Percentiles rank a stretch among this genome's conserved stretches.
These are phyloP conservation scores for Marcusenius ussheri DNA, from an alignment of 2,113 vertebrate genomes.

Conservation along the genomic window DNA sequence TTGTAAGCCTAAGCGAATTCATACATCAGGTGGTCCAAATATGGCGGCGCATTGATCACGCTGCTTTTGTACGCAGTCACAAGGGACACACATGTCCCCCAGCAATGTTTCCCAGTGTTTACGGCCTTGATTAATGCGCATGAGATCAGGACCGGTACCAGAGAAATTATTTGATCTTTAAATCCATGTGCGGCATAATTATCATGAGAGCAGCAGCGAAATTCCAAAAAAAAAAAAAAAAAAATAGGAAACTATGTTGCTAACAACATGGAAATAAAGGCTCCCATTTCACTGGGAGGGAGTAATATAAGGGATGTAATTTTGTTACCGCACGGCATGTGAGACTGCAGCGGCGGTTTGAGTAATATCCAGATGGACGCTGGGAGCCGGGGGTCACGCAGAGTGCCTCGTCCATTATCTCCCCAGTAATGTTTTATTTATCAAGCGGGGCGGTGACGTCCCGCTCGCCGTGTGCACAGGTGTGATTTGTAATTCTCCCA, in stretches of 20 bases:
- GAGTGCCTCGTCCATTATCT: constrained; percentile 41
- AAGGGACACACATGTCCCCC: constrained; percentile 29
- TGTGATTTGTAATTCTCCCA: constrained; percentile 35
- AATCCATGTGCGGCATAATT: neutral
- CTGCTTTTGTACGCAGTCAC: constrained; percentile 37
- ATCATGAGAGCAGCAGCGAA: neutral
- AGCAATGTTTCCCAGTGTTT: neutral
- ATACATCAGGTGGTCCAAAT: constrained; percentile 52
- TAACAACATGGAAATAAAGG: constrained; percentile 7
- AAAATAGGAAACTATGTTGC: constrained; percentile 7
- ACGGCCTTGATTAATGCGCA: neutral
- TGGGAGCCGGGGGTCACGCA: constrained; percentile 26
- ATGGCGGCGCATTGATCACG: constrained; percentile 36
- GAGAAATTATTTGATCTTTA: constrained; percentile 4
- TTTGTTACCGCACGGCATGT: constrained; percentile 42
- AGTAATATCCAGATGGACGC: constrained; percentile 13
- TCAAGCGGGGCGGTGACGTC: constrained; percentile 34
- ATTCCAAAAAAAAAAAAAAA: neutral
- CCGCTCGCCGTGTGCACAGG: constrained; percentile 19
- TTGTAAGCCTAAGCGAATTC: constrained; percentile 49
- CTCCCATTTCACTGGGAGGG: constrained; percentile 26
- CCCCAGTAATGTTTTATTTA: constrained; percentile 44
- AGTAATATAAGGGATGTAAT: constrained; percentile 40
- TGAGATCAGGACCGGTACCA: neutral
- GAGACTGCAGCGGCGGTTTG: constrained; percentile 39